Percentiles rank a stretch among this genome's conserved stretches.
Conservation (phyloP, 2,888 invertebrate genomes). For the Helobdella robusta region DNA sequence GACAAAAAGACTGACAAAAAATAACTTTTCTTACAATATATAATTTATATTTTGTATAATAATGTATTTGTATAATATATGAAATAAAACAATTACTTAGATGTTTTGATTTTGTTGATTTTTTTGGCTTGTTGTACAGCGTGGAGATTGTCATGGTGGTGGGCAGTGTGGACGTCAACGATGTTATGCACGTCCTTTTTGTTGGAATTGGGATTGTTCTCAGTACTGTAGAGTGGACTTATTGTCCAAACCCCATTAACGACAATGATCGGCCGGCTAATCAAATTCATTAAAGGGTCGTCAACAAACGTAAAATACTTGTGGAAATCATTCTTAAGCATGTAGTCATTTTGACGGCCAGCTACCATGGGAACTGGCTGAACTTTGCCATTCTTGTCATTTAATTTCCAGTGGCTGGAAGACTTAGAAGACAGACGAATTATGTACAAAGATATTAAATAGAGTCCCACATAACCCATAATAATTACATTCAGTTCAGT, state of each 20-base stretch:
- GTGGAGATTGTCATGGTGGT: too few species aligned
- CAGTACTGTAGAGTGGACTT: too few species aligned
- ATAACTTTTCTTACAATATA: too few species aligned
- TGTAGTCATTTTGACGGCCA: slow-evolving; percentile 14
- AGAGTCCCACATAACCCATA: slow-evolving; percentile 16
- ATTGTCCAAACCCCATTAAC: slow-evolving; percentile 38
- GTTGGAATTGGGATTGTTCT: too few species aligned
- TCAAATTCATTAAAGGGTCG: slow-evolving; percentile 37
- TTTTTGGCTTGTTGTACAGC: too few species aligned
- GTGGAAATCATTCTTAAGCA: neutral
- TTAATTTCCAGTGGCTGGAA: slow-evolving; percentile 73
- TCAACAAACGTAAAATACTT: slow-evolving; percentile 33
- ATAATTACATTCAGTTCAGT: slow-evolving; percentile 5
- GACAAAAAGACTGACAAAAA: too few species aligned
- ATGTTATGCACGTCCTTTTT: too few species aligned
- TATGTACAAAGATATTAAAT: slow-evolving; percentile 8
- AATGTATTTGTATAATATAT: too few species aligned
- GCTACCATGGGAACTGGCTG: slow-evolving; percentile 31
- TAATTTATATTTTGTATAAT: too few species aligned
- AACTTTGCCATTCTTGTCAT: slow-evolving; percentile 62
- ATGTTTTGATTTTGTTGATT: too few species aligned
- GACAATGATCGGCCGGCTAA: slow-evolving; percentile 40
- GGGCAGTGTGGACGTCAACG: too few species aligned
- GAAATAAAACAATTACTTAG: too few species aligned
- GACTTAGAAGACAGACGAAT: slow-evolving; percentile 41